These are phyloP conservation scores for Orthosia gothica DNA, from an alignment of 2,888 invertebrate species.

Conservation along the genomic window DNA sequence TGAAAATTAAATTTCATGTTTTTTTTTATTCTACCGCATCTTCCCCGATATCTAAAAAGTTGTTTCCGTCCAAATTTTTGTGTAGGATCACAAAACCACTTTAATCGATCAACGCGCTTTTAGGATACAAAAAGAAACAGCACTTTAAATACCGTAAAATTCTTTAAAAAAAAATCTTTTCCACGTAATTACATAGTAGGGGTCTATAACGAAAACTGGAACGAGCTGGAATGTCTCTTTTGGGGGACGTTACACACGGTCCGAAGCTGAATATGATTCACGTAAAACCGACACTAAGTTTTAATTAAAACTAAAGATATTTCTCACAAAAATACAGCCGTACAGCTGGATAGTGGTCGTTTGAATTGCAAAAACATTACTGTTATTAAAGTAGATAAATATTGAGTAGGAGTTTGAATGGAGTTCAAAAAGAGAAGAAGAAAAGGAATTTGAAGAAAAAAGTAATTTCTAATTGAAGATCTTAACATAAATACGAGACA, in stretches of 20 bases:
- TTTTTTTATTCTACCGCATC: neutral
- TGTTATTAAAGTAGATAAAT: slow-evolving; percentile 36
- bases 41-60: slow-evolving; percentile 2
- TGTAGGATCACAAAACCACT: slow-evolving; percentile 38
- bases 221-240: slow-evolving; percentile 77
- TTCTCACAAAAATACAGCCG: slow-evolving; percentile 75
- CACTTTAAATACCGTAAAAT: slow-evolving; percentile 52
- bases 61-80: slow-evolving; percentile 16
- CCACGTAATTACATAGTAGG: slow-evolving; percentile 66
- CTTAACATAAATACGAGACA: neutral
- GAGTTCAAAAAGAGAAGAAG: neutral
- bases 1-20: neutral
- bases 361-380: slow-evolving; percentile 66
- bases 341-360: slow-evolving; percentile 63
- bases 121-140: slow-evolving; percentile 56
- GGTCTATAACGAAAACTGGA: slow-evolving; percentile 74
- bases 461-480: neutral
- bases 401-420: slow-evolving; percentile 10
- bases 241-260: slow-evolving; percentile 78
- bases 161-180: slow-evolving; percentile 68
- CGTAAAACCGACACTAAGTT: slow-evolving; percentile 78
- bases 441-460: neutral
- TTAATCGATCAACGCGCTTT: slow-evolving; percentile 57
- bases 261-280: slow-evolving; percentile 82
- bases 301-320: slow-evolving; percentile 86